These are phyloP conservation scores for Myzus persicae DNA, from an alignment of 1,140 invertebrate genomes.

Conservation along the genomic window DNA sequence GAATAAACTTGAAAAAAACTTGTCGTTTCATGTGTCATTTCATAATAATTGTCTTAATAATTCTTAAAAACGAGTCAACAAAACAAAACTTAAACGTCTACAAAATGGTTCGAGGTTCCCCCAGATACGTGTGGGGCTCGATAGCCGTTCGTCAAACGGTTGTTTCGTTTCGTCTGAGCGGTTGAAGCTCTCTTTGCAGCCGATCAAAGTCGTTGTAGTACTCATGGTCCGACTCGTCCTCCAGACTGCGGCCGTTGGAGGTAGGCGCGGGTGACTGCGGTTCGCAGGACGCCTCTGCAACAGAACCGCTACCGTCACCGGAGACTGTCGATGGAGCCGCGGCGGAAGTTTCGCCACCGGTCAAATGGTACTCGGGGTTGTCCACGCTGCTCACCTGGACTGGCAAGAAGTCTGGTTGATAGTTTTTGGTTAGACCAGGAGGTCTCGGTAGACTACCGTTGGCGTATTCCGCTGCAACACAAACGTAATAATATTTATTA, in stretches of 20 bases:
- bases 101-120: neutral
- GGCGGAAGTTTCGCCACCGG: slow-evolving; percentile 66
- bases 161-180: slow-evolving; percentile 76
- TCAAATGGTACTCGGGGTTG: slow-evolving; percentile 91
- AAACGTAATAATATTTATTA: neutral
- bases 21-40: neutral
- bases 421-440: slow-evolving; percentile 65
- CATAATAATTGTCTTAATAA: neutral
- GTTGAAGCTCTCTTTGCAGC: slow-evolving; percentile 83
- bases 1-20: neutral
- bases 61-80: slow-evolving; percentile 57
- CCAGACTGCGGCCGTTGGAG: slow-evolving; percentile 67
- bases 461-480: slow-evolving; percentile 20
- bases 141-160: slow-evolving; percentile 70
- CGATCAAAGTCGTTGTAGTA: slow-evolving; percentile 89
- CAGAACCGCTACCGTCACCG: slow-evolving; percentile 63
- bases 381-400: slow-evolving; percentile 78
- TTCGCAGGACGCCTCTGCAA: neutral
- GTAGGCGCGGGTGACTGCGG: slow-evolving; percentile 39
- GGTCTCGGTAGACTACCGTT: slow-evolving; percentile 26
- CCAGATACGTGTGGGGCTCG: neutral
- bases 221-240: slow-evolving; percentile 90
- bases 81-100: slow-evolving; percentile 38
- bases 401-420: slow-evolving; percentile 68
- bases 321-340: slow-evolving; percentile 62